A percentile compares a stretch with the other conserved stretches of the same genome.
These are phyloP conservation scores for Scomber scombrus DNA, from an alignment of 2,113 vertebrate genomes.

Conservation along the genomic window DNA sequence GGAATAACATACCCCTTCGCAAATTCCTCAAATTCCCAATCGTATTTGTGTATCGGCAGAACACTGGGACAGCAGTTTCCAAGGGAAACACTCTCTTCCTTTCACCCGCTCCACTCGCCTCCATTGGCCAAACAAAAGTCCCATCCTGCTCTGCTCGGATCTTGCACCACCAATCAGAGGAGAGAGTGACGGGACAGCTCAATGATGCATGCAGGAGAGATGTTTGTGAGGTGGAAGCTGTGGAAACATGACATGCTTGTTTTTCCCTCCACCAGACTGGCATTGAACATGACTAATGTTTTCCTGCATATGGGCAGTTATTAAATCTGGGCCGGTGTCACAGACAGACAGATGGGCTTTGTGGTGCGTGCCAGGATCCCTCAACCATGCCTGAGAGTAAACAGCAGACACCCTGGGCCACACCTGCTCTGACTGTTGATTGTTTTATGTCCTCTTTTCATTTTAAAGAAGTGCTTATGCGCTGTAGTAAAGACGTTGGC, in stretches of 20 bases:
- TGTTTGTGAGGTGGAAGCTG: constrained; percentile 45
- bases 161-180: constrained; percentile 14
- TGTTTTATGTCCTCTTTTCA: not conserved
- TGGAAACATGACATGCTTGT: constrained; percentile 55
- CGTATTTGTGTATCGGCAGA: constrained; percentile 25
- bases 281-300: constrained; percentile 59
- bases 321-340: constrained; percentile 29
- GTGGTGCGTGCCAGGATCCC: constrained; percentile 3
- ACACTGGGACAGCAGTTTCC: constrained; percentile 51
- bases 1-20: constrained; percentile 66
- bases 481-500: not conserved
- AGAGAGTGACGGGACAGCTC: constrained; percentile 7
- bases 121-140: constrained; percentile 17
- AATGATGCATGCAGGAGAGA: constrained; percentile 7
- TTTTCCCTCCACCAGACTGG: constrained; percentile 42
- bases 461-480: not conserved
- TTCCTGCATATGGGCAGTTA: constrained; percentile 43
- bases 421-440: not conserved
- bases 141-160: constrained; percentile 10
- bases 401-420: not conserved
- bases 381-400: not conserved
- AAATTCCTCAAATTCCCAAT: constrained; percentile 73
- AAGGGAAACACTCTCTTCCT: constrained; percentile 67
- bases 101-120: constrained; percentile 26
- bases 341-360: constrained; percentile 31